A percentile compares a stretch with the other conserved stretches of the same genome.
phyloP scores from a whole-genome alignment of 2,888 invertebrate genomes.

The Drosophila longiperda region DNA sequence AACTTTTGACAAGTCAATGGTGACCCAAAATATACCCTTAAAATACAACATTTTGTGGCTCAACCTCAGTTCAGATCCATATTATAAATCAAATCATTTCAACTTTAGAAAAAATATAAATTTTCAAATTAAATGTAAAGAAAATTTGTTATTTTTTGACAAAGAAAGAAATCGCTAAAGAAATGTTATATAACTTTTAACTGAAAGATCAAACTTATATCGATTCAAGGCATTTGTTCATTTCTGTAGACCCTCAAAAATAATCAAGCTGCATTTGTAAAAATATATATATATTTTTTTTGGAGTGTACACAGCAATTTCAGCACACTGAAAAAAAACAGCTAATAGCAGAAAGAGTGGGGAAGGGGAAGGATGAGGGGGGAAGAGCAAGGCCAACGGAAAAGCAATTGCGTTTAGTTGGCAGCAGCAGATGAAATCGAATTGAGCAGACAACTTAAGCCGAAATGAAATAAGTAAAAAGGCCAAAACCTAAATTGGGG shows the following conservation, averaged over 20 bases:
- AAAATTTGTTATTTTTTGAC: background rate
- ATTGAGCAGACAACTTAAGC: slow-evolving; percentile 61
- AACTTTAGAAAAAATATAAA: background rate
- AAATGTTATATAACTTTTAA: background rate
- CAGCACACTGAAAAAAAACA: background rate
- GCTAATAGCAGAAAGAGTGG: background rate
- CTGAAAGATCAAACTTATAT: background rate
- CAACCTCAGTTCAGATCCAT: background rate
- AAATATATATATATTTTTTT: background rate
- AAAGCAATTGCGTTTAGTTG: slow-evolving; percentile 75
- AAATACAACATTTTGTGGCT: background rate
- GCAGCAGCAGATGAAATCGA: slow-evolving; percentile 70
- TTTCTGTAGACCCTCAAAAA: background rate
- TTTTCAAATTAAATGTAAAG: background rate
- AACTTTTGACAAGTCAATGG: background rate
- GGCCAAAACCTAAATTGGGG: slow-evolving; percentile 17
- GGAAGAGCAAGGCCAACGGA: slow-evolving; percentile 43
- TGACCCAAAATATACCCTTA: too few relatives aligned
- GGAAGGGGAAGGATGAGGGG: background rate
- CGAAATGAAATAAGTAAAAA: slow-evolving; percentile 43
- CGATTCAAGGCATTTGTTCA: background rate
- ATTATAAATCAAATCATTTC: background rate
- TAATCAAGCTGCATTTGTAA: background rate
- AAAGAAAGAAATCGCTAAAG: too few relatives aligned
- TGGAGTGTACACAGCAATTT: background rate